A percentile compares a stretch with the other conserved stretches of the same genome.
Evolutionary conservation across 2,113 vertebrate species (phyloP).

Genomic region (Melanocharis versteri): DNA sequence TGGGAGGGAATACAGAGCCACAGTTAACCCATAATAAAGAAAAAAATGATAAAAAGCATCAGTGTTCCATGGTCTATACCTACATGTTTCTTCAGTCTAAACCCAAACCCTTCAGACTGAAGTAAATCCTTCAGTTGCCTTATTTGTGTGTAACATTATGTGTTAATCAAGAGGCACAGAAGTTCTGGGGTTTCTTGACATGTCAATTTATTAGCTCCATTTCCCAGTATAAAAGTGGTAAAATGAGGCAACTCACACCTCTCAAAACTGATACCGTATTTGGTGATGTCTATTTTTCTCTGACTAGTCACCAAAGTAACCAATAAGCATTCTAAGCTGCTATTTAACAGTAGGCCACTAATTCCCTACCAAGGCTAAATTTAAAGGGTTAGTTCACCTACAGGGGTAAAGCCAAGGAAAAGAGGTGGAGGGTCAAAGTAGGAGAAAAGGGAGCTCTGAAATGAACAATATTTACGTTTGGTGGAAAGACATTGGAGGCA

Average conservation of each 20-base stretch:
- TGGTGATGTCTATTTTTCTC: not conserved
- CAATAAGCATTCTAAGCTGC: not conserved
- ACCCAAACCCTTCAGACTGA: not conserved
- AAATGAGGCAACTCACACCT: not conserved
- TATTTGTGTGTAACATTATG: not conserved
- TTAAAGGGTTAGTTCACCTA: not conserved
- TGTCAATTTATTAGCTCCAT: not conserved
- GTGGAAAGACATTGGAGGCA: not conserved
- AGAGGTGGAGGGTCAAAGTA: not conserved
- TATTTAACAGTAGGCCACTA: not conserved
- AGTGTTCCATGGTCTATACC: rapidly evolving
- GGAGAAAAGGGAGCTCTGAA: not conserved
- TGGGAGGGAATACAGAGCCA: not conserved
- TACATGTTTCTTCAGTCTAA: not conserved
- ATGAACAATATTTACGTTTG: not conserved
- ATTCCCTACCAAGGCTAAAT: not conserved
- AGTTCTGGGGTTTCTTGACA: not conserved
- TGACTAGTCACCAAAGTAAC: not conserved
- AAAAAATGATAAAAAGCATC: rapidly evolving
- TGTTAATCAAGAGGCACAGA: not conserved
- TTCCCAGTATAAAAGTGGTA: not conserved
- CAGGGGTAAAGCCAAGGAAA: not conserved
- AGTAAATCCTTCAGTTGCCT: not conserved
- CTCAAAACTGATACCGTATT: not conserved
- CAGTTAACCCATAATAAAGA: not conserved